phyloP scores from a whole-genome alignment of 2,113 vertebrate species.

The Azemiops feae region DNA sequence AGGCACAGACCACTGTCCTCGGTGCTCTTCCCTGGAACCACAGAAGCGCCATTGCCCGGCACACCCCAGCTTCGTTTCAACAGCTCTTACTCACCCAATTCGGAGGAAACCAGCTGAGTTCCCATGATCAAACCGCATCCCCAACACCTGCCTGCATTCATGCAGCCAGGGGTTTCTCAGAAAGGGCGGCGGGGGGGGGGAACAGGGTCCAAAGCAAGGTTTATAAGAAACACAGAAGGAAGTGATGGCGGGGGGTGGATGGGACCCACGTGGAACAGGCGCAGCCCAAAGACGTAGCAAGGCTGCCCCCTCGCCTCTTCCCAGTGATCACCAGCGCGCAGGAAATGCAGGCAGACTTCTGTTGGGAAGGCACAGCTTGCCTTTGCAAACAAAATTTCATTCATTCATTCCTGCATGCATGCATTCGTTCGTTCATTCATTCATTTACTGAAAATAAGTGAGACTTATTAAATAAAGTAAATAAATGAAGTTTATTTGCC shows the following conservation, averaged over 20 bases:
- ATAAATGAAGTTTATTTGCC: neutral
- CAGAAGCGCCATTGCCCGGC: too few species aligned
- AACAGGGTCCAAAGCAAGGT: neutral
- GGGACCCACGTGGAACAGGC: neutral
- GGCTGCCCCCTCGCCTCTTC: neutral
- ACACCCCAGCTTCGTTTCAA: too few species aligned
- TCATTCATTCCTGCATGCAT: neutral
- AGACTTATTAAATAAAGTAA: neutral
- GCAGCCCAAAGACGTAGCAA: too few species aligned
- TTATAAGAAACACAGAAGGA: slow-evolving; percentile 20
- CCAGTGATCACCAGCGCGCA: neutral
- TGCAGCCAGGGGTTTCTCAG: slow-evolving; percentile 10
- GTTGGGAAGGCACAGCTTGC: neutral
- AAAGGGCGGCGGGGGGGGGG: neutral
- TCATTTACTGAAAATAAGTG: neutral
- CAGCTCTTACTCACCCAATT: neutral
- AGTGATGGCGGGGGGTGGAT: neutral
- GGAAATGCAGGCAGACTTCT: neutral
- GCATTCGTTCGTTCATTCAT: neutral
- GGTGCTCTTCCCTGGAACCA: neutral
- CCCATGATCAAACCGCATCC: neutral
- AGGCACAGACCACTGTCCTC: neutral
- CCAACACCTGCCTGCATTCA: slow-evolving; percentile 6
- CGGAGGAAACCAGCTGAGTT: slow-evolving; percentile 4
- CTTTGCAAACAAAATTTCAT: neutral